Evolutionary conservation across 2,888 invertebrate species (phyloP).

Genomic region (Hemithea aestivaria): DNA sequence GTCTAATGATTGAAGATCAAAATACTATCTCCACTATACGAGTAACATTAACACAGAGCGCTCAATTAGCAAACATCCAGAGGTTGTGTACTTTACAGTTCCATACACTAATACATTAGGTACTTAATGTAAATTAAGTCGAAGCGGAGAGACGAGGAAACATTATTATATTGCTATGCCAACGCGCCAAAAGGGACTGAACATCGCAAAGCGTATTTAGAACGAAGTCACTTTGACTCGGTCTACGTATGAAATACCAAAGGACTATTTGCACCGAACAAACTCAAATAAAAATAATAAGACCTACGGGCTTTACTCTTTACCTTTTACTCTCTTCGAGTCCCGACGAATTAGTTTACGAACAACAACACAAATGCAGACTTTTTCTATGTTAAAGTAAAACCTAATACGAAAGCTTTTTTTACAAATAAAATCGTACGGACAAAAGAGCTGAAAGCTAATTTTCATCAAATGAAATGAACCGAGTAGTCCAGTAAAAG

Average conservation of each 20-base stretch:
- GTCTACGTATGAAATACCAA: constrained; percentile 31
- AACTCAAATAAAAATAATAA: constrained; percentile 23
- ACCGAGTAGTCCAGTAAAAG: no score
- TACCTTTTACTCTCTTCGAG: constrained; percentile 5
- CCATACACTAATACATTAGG: constrained; percentile 36
- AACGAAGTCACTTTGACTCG: constrained; percentile 34
- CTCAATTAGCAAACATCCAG: constrained; percentile 29
- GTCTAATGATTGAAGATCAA: no score
- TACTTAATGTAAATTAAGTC: constrained; percentile 49
- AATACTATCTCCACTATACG: neutral
- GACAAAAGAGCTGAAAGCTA: no score
- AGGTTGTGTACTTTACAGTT: constrained; percentile 23
- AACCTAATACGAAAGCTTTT: no score
- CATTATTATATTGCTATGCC: constrained; percentile 35
- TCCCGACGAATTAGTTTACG: constrained; percentile 10
- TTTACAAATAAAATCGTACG: no score
- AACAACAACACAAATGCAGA: constrained; percentile 2
- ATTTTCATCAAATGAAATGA: no score
- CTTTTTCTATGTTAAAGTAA: no score
- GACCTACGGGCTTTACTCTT: constrained; percentile 10
- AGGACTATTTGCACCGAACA: constrained; percentile 19
- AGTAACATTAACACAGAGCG: constrained; percentile 22
- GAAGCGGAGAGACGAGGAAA: constrained; percentile 40
- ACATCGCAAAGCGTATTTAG: constrained; percentile 28
- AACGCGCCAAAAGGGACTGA: constrained; percentile 35